Conservation (phyloP, 2,113 vertebrate species). For the cattle (Bos taurus) region ARS-UCD2.0 NC_037337.1:76266501-76267000, state of each 20-base stretch:
- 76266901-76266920: conserved; percentile 8
- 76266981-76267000: neutral
- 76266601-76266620: conserved; percentile 8
- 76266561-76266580: neutral
- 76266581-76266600: neutral
- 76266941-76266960: neutral
- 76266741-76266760: neutral
- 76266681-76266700: neutral
- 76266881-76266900: neutral
- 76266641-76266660: neutral
- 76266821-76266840: neutral
- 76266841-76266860: neutral
- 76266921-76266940: neutral
- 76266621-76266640: neutral
- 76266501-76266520: neutral
- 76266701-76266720: neutral
- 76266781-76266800: neutral
- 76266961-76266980: neutral
- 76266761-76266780: neutral
- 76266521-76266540: neutral
- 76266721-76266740: neutral
- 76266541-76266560: neutral
- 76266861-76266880: neutral
- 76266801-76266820: neutral
- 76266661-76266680: neutral